Evolutionary conservation across 1,140 invertebrate genomes (phyloP), one percentile per base, ranked within the genome.

Genomic region (Drosophila arizonae): DNA sequence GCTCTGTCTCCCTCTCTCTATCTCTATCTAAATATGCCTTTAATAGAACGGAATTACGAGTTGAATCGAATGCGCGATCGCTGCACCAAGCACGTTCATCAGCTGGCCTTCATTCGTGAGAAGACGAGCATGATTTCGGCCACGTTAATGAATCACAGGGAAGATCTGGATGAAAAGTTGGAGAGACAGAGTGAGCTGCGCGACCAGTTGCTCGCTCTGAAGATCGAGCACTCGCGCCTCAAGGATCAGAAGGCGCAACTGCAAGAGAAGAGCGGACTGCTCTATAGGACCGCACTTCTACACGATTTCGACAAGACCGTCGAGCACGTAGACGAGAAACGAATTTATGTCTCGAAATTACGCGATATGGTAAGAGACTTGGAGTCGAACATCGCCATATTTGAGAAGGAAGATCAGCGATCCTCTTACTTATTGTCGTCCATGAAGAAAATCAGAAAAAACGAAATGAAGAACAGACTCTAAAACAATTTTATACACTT

Each of bases 201-300:
- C 3, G 57, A 62, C 3, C 0, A 58, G 8, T 9, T 78, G 10
- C 11, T 52, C 6, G 6, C 56, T 6, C 21, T 67, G 9, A 72
- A 75, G 17, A 1, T 72, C 9, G 8, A 64, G 17, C 76, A 58
- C 41, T 5, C 48, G 0, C 2, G 10, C 0, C 10, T 66, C 0
- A 60, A 50, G 3, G 9, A 0, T 0, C 51, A 66, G 9, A 71
- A 60, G 6, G 9, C 1, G 0, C 21, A 41, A 0, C 13, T 78
- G 11, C 2, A 48, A 1, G 13, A 24, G 1, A 61, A 58, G n/a
- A 52, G 67, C 15, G 76, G 76, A 8, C 21, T 78, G 9, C 62
- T 76, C 39, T 58, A 39, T n/a, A 78, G 63, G 45, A 62, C 76
- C 0, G 66, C 72, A 1, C 52, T 78, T 5, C n/a, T 78, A 13